phyloP scores from a whole-genome alignment of 1,140 invertebrate species.

The Dendrolimus kikuchii region DNA sequence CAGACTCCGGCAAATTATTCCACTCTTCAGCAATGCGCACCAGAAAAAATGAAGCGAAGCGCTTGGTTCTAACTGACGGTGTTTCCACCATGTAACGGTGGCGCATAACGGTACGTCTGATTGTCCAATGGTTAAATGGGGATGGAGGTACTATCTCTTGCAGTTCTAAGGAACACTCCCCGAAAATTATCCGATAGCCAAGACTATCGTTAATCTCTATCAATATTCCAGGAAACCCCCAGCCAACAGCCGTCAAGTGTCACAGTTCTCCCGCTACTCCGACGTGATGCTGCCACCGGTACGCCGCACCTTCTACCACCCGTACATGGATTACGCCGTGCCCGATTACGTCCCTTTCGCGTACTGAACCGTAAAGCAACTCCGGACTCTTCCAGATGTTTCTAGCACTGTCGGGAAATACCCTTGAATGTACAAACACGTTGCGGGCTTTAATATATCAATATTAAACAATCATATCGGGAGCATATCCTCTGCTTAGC shows the following conservation, averaged over 20 bases:
- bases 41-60: no score
- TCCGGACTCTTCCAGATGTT: slow-evolving; percentile 29
- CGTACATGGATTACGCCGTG: slow-evolving; percentile 44
- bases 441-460: slow-evolving; percentile 50
- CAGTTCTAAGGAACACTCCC: no score
- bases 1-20: no score
- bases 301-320: slow-evolving; percentile 49
- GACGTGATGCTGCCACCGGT: slow-evolving; percentile 54
- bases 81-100: no score
- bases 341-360: slow-evolving; percentile 44
- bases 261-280: slow-evolving; percentile 62
- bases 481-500: slow-evolving; percentile 54
- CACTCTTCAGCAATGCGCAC: no score
- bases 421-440: slow-evolving; percentile 36
- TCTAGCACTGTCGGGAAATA: slow-evolving; percentile 31
- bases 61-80: no score
- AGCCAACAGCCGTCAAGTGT: slow-evolving; percentile 49
- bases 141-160: no score
- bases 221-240: slow-evolving; percentile 45
- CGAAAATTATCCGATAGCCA: no score
- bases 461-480: slow-evolving; percentile 51
- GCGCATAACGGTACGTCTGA: no score
- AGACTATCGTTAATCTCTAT: no score
- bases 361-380: slow-evolving; percentile 40
- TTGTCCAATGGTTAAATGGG: no score